These are phyloP conservation scores for Nasonia longicornis DNA, from an alignment of 1,140 invertebrate genomes.

Conservation along the genomic window DNA sequence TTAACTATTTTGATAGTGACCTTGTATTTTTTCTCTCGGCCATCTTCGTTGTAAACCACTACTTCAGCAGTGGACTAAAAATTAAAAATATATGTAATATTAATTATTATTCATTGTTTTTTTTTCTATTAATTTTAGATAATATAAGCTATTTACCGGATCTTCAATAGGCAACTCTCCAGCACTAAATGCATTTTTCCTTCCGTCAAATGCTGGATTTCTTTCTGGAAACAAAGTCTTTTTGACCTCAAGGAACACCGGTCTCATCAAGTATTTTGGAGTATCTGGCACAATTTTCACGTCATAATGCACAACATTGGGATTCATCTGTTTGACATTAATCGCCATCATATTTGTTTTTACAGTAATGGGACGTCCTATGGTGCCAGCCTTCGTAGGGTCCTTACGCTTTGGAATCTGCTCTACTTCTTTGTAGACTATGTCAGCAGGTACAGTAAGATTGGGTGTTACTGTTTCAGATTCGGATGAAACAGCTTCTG, in stretches of 20 bases:
- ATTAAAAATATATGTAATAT: conserved; percentile 13
- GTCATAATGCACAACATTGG: conserved; percentile 70
- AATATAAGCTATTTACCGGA: conserved; percentile 46
- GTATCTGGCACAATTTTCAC: conserved; percentile 68
- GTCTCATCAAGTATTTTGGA: conserved; percentile 67
- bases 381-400: conserved; percentile 58
- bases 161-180: conserved; percentile 53
- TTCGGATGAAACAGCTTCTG: background rate
- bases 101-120: no score
- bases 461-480: background rate
- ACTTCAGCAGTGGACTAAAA: conserved; percentile 31
- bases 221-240: conserved; percentile 54
- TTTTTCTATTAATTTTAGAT: no score
- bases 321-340: conserved; percentile 63
- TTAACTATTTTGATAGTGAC: conserved; percentile 73
- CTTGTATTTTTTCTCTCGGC: conserved; percentile 68
- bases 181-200: conserved; percentile 74
- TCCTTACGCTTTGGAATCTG: conserved; percentile 52
- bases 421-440: background rate
- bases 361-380: conserved; percentile 65
- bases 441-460: background rate
- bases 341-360: conserved; percentile 73
- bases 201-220: conserved; percentile 80
- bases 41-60: conserved; percentile 59
- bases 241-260: conserved; percentile 58